Conservation (phyloP, 2,113 vertebrate genomes). For the Edolisoma coerulescens region DNA sequence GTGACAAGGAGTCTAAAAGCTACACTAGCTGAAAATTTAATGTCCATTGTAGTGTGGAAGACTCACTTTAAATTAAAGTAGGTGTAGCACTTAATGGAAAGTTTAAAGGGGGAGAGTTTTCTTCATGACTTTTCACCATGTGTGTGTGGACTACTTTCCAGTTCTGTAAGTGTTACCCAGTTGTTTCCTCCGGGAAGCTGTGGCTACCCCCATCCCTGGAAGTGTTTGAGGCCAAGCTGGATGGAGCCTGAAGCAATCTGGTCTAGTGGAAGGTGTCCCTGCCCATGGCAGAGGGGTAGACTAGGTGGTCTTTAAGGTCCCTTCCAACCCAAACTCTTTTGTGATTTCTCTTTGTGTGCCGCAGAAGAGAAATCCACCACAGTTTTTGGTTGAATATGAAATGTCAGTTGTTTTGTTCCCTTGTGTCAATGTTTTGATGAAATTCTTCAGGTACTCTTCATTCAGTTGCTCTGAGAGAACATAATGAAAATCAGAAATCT, state of each 20-base stretch:
- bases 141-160: not conserved
- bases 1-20: not conserved
- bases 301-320: not conserved
- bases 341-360: not conserved
- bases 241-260: not conserved
- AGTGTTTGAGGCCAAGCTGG: not conserved
- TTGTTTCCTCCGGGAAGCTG: not conserved
- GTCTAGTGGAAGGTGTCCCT: not conserved
- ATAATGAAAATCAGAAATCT: not conserved
- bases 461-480: not conserved
- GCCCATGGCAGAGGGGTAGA: not conserved
- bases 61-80: not conserved
- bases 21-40: not conserved
- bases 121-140: not conserved
- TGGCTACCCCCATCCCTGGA: not conserved
- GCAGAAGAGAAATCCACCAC: not conserved
- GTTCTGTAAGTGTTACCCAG: fast-evolving
- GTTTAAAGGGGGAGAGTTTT: not conserved
- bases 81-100: not conserved
- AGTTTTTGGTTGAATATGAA: not conserved
- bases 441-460: not conserved
- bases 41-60: not conserved
- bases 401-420: not conserved
- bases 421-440: not conserved
- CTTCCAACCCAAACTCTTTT: not conserved